Percentiles rank a stretch among this genome's conserved stretches.
phyloP scores from a whole-genome alignment of 2,797 vertebrate species.

The Vultur gryphus region DNA sequence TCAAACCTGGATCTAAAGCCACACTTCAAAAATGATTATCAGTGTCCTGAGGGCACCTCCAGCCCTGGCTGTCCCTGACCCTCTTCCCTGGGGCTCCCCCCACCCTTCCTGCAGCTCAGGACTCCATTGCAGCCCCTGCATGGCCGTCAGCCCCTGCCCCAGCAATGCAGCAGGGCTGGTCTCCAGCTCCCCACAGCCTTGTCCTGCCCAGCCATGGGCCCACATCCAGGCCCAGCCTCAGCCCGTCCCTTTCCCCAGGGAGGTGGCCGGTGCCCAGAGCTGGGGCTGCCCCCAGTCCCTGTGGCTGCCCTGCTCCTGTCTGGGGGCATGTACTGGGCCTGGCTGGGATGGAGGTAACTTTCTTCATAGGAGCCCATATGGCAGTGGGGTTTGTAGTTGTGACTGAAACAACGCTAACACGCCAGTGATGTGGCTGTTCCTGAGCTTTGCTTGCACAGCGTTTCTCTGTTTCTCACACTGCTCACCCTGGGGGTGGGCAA shows the following conservation, averaged over 20 bases:
- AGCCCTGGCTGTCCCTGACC: background rate
- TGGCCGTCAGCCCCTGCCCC: background rate
- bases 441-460: background rate
- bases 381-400: background rate
- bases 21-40: background rate
- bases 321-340: background rate
- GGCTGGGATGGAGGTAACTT: background rate
- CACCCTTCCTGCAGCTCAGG: rapidly evolving
- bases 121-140: background rate
- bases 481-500: background rate
- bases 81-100: background rate
- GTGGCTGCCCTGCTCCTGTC: background rate
- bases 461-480: background rate
- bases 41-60: background rate
- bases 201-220: background rate
- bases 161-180: background rate
- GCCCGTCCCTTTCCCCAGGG: background rate
- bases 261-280: background rate
- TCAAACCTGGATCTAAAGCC: background rate
- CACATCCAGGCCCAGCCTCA: background rate
- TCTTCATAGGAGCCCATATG: rapidly evolving
- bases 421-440: background rate
- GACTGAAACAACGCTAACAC: background rate
- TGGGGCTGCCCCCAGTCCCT: background rate
- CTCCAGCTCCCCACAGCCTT: background rate